phyloP scores from a whole-genome alignment of 1,140 invertebrate species.

The Drosophila repleta region DNA sequence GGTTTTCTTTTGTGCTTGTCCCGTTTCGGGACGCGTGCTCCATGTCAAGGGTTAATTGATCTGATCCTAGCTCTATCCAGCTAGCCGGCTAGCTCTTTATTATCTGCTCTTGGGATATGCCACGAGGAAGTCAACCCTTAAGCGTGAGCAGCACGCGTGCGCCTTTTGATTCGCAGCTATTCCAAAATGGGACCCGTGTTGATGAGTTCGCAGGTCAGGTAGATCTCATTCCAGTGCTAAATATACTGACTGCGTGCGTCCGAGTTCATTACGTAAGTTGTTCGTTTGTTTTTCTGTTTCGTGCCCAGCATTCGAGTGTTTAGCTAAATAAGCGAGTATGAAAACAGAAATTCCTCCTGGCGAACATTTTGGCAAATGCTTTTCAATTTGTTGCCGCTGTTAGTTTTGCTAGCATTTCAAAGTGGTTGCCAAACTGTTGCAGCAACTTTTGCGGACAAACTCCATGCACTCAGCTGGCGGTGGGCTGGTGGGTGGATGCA shows the following conservation, averaged over 20 bases:
- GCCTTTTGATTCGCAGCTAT: constrained; percentile 37
- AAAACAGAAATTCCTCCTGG: constrained; percentile 13
- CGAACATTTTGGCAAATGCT: constrained; percentile 24
- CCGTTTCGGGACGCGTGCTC: constrained; percentile 52
- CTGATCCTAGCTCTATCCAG: constrained; percentile 29
- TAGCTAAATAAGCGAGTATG: constrained; percentile 28
- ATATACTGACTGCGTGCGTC: background rate
- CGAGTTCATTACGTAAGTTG: constrained; percentile 8
- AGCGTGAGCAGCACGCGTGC: constrained; percentile 69
- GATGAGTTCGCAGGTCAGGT: constrained; percentile 18
- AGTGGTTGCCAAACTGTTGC: constrained; percentile 43
- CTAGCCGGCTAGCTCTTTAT: constrained; percentile 9
- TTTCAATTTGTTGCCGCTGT: constrained; percentile 17
- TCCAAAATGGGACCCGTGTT: constrained; percentile 68
- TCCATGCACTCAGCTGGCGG: constrained; percentile 14
- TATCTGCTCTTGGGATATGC: constrained; percentile 56
- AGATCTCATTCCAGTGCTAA: constrained; percentile 6
- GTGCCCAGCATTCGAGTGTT: constrained; percentile 21
- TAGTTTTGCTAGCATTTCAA: constrained; percentile 22
- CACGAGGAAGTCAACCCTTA: constrained; percentile 47
- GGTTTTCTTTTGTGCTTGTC: constrained; percentile 36
- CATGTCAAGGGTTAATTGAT: constrained; percentile 74
- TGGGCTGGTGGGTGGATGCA: background rate
- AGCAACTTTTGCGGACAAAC: constrained; percentile 49
- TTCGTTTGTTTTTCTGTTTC: constrained; percentile 9